Base-by-base conservation (phyloP, 2,797 vertebrate species). In the Channa striata region DNA sequence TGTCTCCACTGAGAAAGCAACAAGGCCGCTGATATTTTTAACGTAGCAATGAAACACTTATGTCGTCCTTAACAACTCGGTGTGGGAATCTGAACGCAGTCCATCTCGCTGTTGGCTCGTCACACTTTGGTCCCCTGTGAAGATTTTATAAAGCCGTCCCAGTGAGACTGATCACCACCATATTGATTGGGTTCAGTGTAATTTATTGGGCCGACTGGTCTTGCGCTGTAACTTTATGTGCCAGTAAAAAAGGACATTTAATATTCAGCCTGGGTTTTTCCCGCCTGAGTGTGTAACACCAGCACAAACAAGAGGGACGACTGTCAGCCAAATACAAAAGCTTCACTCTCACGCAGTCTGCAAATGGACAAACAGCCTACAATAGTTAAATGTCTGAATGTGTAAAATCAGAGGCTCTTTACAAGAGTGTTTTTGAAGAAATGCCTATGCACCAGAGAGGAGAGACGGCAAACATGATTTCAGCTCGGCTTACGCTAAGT, bases 101-200 rank as follows among this genome's bases (percentile, higher is more conserved):
- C 78, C 59, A 77, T 87, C 70, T 77, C 14, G 25, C 60, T 62
- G 8, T 49, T 77, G 59, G 57, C 69, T 44, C 34, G 72, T 80
- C 66, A 66, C 58, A 37, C 56, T 60, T 14, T 20, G 53, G 60
- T 67, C 70, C 52, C 20, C 49, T 56, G 62, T 84, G 70, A 83
- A 80, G 78, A 68, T 25, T 8, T 19, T 82, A 77, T 74, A 50
- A 72, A 83, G 63, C 56, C 78, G 57, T 76, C 80, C 77, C 65
- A 79, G 76, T 37, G 21, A 86, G 81, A 76, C 78, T 68, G 80
- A 88, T 87, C 78, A 59, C 69, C 42, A 77, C 64, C 65, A 50
- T 85, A 85, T 89, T 80, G 79, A 87, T 87, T 79, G 54, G 51
- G 72, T 78, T 85, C 66, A 76, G 52, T 72, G 23, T 64, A 77